phyloP scores from a whole-genome alignment of 2,797 vertebrate genomes.

The Xenentodon cancila region DNA sequence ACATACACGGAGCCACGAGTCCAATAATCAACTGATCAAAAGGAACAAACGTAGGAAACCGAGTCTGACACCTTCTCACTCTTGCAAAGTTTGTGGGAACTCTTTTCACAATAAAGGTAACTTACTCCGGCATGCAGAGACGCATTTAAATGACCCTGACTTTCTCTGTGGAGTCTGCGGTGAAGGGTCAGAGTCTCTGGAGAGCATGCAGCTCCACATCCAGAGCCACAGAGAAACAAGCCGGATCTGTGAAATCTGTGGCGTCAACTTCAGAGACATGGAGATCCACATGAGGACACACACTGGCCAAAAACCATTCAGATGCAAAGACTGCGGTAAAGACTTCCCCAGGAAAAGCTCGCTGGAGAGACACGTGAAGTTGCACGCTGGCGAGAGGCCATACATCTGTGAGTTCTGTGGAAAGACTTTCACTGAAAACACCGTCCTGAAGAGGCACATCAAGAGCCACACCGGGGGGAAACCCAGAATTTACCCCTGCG shows the following conservation, averaged over 20 bases:
- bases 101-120: conserved; percentile 58
- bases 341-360: conserved; percentile 68
- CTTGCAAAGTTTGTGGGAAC: conserved; percentile 50
- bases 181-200: conserved; percentile 20
- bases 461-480: conserved; percentile 66
- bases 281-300: conserved; percentile 63
- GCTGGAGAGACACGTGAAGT: conserved; percentile 61
- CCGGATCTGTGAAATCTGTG: conserved; percentile 54
- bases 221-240: conserved; percentile 55
- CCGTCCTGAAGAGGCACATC: conserved; percentile 65
- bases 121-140: conserved; percentile 62
- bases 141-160: conserved; percentile 26
- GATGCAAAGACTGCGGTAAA: conserved; percentile 69
- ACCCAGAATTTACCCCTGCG: conserved; percentile 59
- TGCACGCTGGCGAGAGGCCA: conserved; percentile 59
- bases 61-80: conserved; percentile 34
- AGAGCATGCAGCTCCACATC: conserved; percentile 54
- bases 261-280: conserved; percentile 60
- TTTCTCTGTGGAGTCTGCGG: conserved; percentile 58
- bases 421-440: conserved; percentile 67
- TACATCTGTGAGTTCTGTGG: conserved; percentile 74
- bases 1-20: conserved; percentile 35
- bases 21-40: rapidly evolving
- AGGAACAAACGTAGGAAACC: conserved; percentile 22
- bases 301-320: conserved; percentile 53